phyloP scores from a whole-genome alignment of 2,797 vertebrate genomes.

The Rhynchonycteris naso region DNA sequence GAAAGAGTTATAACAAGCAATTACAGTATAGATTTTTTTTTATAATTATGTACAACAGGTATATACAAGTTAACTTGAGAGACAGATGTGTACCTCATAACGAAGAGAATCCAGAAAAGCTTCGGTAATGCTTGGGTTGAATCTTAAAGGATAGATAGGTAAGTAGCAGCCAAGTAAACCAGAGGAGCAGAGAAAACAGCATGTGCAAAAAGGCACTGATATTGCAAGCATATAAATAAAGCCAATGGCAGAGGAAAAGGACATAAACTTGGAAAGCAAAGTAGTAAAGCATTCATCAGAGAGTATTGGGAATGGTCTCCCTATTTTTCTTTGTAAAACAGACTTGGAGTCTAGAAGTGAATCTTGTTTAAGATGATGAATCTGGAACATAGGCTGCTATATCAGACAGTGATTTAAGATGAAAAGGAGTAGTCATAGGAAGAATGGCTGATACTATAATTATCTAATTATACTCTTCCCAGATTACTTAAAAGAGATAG shows the following conservation, averaged over 20 bases:
- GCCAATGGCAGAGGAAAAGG: neutral
- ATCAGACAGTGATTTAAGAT: slow-evolving; percentile 14
- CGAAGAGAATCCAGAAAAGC: neutral
- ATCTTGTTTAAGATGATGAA: neutral
- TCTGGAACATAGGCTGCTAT: neutral
- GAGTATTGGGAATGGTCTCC: neutral
- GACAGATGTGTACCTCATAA: neutral
- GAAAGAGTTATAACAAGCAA: neutral
- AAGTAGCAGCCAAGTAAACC: neutral
- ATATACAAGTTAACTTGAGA: neutral
- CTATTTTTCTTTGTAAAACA: neutral
- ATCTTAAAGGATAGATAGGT: neutral
- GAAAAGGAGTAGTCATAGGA: neutral
- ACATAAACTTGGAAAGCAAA: neutral
- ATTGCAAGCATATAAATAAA: neutral
- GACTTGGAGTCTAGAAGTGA: neutral
- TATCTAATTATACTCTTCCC: neutral
- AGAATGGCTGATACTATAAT: neutral
- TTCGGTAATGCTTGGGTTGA: neutral
- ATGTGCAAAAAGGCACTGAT: neutral
- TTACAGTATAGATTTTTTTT: neutral
- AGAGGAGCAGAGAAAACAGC: neutral
- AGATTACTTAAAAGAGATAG: neutral
- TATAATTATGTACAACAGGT: neutral
- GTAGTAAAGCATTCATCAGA: neutral